Conservation (phyloP, 2,113 vertebrate species). For the Mesoclemmys tuberculata region DNA sequence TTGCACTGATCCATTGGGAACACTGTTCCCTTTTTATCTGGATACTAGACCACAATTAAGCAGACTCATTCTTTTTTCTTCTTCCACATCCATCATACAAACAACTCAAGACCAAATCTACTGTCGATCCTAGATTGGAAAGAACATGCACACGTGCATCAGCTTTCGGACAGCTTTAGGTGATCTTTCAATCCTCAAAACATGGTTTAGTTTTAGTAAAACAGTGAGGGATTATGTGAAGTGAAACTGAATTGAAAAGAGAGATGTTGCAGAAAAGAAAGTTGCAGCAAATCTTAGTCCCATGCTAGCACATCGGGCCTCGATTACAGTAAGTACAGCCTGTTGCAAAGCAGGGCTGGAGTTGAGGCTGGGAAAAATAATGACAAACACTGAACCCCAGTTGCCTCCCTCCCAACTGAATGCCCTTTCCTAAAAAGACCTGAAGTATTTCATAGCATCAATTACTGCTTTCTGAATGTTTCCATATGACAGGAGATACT, state of each 20-base stretch:
- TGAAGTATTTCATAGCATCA: background rate
- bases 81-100: background rate
- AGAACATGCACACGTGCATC: background rate
- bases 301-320: background rate
- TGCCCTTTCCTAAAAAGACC: background rate
- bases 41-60: background rate
- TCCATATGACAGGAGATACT: background rate
- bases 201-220: background rate
- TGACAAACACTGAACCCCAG: background rate
- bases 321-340: background rate
- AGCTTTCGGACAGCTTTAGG: background rate
- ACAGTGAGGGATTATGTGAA: background rate
- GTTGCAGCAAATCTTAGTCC: background rate
- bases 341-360: background rate
- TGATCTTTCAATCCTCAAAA: background rate
- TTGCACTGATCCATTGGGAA: rapidly evolving
- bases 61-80: background rate
- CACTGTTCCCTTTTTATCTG: background rate
- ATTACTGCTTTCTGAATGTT: background rate
- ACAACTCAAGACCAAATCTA: background rate
- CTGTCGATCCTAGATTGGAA: background rate
- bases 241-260: background rate
- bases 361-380: background rate
- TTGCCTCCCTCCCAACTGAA: background rate
- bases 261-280: background rate